Conservation (phyloP, 2,113 vertebrate genomes). For the Prolemur simus region DNA sequence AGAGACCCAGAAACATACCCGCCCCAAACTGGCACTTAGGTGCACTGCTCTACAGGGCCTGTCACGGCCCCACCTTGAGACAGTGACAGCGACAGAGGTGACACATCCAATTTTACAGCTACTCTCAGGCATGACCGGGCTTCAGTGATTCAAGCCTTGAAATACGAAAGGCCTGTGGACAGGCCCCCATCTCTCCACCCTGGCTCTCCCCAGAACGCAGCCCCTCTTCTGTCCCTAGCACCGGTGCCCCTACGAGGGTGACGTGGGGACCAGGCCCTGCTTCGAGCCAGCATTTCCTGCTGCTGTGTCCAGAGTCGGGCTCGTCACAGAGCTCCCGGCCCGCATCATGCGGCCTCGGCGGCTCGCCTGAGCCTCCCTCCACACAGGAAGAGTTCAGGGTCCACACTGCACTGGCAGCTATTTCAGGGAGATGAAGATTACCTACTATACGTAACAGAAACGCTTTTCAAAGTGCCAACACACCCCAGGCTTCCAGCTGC, state of each 20-base stretch:
- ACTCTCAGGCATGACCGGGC: background rate
- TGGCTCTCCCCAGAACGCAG: background rate
- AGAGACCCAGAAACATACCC: accelerated
- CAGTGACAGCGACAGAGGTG: too few species aligned
- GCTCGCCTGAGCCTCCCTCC: background rate
- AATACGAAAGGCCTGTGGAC: accelerated
- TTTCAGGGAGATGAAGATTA: background rate
- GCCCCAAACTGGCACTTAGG: background rate
- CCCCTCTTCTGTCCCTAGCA: background rate
- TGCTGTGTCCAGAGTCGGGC: too few species aligned
- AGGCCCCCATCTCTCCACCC: background rate
- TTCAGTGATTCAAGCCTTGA: accelerated
- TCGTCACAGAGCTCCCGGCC: accelerated
- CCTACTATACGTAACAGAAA: background rate
- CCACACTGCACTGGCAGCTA: accelerated
- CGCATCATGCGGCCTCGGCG: accelerated
- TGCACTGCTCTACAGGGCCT: too few species aligned
- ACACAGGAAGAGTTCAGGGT: too few species aligned
- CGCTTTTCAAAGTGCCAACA: background rate
- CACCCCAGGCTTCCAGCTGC: background rate
- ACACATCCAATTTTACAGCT: background rate
- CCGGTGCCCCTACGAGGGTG: accelerated
- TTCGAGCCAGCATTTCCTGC: too few species aligned
- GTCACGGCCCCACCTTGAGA: background rate
- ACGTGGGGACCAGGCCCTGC: background rate